Evolutionary conservation across 1,140 invertebrate genomes (phyloP).

Genomic region (Dendroctonus valens): DNA sequence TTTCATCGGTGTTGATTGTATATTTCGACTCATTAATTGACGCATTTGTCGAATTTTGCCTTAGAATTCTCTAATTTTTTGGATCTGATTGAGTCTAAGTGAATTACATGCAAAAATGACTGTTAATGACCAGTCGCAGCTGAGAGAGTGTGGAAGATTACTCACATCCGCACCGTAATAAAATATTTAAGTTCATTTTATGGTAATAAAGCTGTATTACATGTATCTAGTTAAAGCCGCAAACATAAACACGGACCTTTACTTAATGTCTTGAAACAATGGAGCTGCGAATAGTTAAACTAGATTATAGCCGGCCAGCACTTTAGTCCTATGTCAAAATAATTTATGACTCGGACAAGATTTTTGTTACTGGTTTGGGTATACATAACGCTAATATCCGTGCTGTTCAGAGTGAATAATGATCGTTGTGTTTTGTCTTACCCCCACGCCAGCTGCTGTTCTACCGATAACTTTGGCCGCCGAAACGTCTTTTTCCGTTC

Average conservation of each 20-base stretch:
- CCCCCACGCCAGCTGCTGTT: slow-evolving; percentile 34
- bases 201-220: slow-evolving; percentile 33
- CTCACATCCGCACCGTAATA: not conserved
- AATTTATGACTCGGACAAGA: slow-evolving; percentile 49
- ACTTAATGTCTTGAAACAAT: slow-evolving; percentile 36
- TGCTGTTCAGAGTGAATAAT: slow-evolving; percentile 50
- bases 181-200: slow-evolving; percentile 36
- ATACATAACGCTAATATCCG: slow-evolving; percentile 49
- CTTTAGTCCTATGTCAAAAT: slow-evolving; percentile 48
- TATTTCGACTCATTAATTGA: too few species aligned
- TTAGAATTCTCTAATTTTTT: too few species aligned
- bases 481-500: slow-evolving; percentile 52
- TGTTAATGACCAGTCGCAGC: too few species aligned
- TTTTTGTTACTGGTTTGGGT: slow-evolving; percentile 49
- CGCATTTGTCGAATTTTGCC: too few species aligned
- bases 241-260: slow-evolving; percentile 32
- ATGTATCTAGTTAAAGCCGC: slow-evolving; percentile 32
- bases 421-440: slow-evolving; percentile 50
- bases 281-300: slow-evolving; percentile 34
- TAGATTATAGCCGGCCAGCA: slow-evolving; percentile 38
- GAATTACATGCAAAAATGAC: too few species aligned
- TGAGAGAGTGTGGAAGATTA: too few species aligned
- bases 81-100: too few species aligned
- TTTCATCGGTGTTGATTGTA: too few species aligned
- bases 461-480: slow-evolving; percentile 43